These are phyloP conservation scores for Leptodirus hochenwartii DNA, from an alignment of 2,888 invertebrate genomes.

Conservation along the genomic window DNA sequence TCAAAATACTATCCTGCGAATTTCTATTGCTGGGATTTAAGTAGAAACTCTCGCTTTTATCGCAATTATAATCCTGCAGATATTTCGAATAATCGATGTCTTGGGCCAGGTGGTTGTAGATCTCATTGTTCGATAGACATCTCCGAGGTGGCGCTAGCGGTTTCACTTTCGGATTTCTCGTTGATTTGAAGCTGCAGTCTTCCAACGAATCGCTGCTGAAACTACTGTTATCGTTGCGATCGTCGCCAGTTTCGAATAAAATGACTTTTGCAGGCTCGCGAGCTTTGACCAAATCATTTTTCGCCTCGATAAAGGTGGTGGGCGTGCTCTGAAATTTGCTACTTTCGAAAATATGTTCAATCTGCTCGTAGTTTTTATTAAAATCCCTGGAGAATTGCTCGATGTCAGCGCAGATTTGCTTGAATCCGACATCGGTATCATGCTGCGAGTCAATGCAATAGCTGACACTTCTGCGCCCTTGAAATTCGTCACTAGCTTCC, in stretches of 20 bases:
- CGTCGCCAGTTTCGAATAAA: slow-evolving; percentile 4
- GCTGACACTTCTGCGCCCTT: slow-evolving; percentile 36
- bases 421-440: slow-evolving; percentile 23
- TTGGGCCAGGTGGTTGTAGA: slow-evolving; percentile 28
- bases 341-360: slow-evolving; percentile 15
- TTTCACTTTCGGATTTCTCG: slow-evolving; percentile 15
- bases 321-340: slow-evolving; percentile 2
- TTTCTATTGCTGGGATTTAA: slow-evolving; percentile 46
- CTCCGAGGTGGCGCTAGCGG: slow-evolving; percentile 36
- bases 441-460: slow-evolving; percentile 45
- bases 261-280: slow-evolving; percentile 1
- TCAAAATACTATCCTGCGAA: slow-evolving; percentile 62
- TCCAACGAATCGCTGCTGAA: slow-evolving; percentile 68
- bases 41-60: slow-evolving; percentile 66
- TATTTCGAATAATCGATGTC: slow-evolving; percentile 13
- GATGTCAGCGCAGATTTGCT: slow-evolving; percentile 25
- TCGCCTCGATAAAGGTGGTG: slow-evolving; percentile 8
- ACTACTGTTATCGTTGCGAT: slow-evolving; percentile 42
- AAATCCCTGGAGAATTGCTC: slow-evolving; percentile 25
- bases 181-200: slow-evolving; percentile 36
- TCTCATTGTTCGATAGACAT: slow-evolving; percentile 63
- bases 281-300: slow-evolving; percentile 9
- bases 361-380: slow-evolving; percentile 21
- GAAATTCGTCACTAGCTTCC: too few relatives aligned
- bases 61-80: slow-evolving; percentile 21